Conservation (phyloP, 2,888 invertebrate genomes). For the Sphaerophoria taeniata region DNA sequence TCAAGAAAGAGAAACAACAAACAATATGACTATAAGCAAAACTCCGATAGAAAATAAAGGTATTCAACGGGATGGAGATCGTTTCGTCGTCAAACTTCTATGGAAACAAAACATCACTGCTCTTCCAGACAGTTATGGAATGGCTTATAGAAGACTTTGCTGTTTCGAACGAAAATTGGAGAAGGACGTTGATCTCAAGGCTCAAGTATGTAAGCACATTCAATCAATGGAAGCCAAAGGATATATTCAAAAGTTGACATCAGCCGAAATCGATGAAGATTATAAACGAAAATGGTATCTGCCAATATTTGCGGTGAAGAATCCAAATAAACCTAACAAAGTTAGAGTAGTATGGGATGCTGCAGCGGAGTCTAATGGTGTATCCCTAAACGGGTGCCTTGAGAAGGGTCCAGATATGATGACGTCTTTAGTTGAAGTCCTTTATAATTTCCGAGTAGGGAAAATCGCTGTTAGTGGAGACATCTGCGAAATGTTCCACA, state of each 20-base stretch:
- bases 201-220: slow-evolving; percentile 42
- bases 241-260: slow-evolving; percentile 14
- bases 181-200: slow-evolving; percentile 37
- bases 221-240: slow-evolving; percentile 47
- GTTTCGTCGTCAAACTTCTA: slow-evolving; percentile 70
- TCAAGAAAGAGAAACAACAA: neutral
- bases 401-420: slow-evolving; percentile 78
- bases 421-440: slow-evolving; percentile 77
- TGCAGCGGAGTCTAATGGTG: slow-evolving; percentile 75
- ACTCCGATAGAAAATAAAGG: neutral
- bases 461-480: slow-evolving; percentile 78
- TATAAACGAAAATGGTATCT: slow-evolving; percentile 74
- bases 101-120: slow-evolving; percentile 69
- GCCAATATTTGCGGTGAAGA: slow-evolving; percentile 73
- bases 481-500: slow-evolving; percentile 77
- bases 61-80: slow-evolving; percentile 25
- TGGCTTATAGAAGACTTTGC: neutral
- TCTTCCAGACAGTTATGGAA: too few species aligned
- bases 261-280: too few species aligned
- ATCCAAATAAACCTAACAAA: slow-evolving; percentile 69
- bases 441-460: slow-evolving; percentile 79
- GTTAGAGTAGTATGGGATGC: slow-evolving; percentile 78
- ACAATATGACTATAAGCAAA: neutral
- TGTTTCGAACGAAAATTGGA: slow-evolving; percentile 68
- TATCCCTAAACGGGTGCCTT: slow-evolving; percentile 76